phyloP scores from a whole-genome alignment of 2,797 vertebrate species.

The Helicolenus hilgendorfi region DNA sequence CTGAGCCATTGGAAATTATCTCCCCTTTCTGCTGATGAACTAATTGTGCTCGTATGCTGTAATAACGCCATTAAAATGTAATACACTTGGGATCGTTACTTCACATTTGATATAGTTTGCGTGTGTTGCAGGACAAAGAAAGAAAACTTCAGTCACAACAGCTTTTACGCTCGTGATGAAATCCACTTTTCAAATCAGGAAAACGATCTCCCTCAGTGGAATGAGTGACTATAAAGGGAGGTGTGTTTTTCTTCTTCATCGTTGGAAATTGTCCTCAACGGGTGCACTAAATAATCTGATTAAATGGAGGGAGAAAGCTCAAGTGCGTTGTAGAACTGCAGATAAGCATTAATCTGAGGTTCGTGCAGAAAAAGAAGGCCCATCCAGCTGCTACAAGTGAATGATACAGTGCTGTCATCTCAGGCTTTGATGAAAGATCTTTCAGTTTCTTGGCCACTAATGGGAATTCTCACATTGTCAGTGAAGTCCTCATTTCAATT shows the following conservation, averaged over 20 bases:
- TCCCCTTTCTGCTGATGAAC: slow-evolving; percentile 81
- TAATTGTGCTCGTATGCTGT: slow-evolving; percentile 80
- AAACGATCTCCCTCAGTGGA: slow-evolving; percentile 19
- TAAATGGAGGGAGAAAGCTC: slow-evolving; percentile 30
- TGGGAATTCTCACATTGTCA: slow-evolving; percentile 67
- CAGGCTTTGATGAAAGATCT: slow-evolving; percentile 75
- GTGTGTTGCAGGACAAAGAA: slow-evolving; percentile 45
- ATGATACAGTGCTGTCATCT: slow-evolving; percentile 66
- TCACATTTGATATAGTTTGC: slow-evolving; percentile 66
- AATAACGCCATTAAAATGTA: slow-evolving; percentile 86
- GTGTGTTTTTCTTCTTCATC: slow-evolving; percentile 28
- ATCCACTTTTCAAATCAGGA: slow-evolving; percentile 50
- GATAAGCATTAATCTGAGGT: slow-evolving; percentile 56
- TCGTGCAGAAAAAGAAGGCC: slow-evolving; percentile 19
- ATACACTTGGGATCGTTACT: slow-evolving; percentile 81
- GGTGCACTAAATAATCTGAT: slow-evolving; percentile 56
- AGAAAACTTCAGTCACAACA: slow-evolving; percentile 40
- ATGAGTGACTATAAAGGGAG: slow-evolving; percentile 10
- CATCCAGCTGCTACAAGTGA: slow-evolving; percentile 56
- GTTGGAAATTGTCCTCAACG: slow-evolving; percentile 33
- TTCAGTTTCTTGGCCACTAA: slow-evolving; percentile 75
- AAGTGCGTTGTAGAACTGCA: slow-evolving; percentile 24
- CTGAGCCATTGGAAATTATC: slow-evolving; percentile 77
- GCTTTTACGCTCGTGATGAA: slow-evolving; percentile 28
- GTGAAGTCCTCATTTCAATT: slow-evolving; percentile 67